Conservation (phyloP, 1,140 invertebrate genomes). For the Druon quercuslanigerum region DNA sequence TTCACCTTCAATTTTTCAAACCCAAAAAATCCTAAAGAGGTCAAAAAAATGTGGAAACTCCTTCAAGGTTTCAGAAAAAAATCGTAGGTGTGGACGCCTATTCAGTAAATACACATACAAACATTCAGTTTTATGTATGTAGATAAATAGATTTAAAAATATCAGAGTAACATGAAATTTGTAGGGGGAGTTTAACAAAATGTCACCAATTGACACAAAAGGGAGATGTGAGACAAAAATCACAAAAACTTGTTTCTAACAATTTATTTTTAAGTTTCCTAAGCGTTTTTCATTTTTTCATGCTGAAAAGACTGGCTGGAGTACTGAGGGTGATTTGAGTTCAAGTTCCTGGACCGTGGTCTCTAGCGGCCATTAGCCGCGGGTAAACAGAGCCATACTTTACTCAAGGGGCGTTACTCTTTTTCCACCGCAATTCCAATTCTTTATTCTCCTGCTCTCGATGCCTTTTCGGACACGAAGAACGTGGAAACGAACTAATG, state of each 20-base stretch:
- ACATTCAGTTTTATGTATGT: too few relatives aligned
- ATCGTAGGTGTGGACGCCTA: too few relatives aligned
- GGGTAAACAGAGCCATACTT: constrained; percentile 75
- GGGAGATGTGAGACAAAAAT: too few relatives aligned
- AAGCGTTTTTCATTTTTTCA: neutral
- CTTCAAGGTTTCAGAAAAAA: too few relatives aligned
- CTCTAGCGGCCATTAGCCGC: constrained; percentile 72
- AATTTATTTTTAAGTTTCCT: neutral
- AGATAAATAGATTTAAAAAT: too few relatives aligned
- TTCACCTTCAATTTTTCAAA: too few relatives aligned
- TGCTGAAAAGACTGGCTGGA: neutral
- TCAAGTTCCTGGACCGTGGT: constrained; percentile 63
- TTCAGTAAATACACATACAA: too few relatives aligned
- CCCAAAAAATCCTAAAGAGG: too few relatives aligned
- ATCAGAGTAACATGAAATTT: too few relatives aligned
- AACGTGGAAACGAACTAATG: constrained; percentile 50
- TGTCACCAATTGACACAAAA: too few relatives aligned
- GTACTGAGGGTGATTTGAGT: constrained; percentile 4
- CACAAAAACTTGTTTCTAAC: neutral
- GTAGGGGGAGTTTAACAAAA: too few relatives aligned
- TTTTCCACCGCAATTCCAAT: constrained; percentile 67
- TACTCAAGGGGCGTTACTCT: constrained; percentile 71
- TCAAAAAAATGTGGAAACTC: too few relatives aligned
- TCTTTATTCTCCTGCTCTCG: constrained; percentile 63
- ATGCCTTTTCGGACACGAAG: constrained; percentile 54